Evolutionary conservation across 2,797 vertebrate genomes (phyloP).

Genomic region (Schizothorax lantsangensis): DNA sequence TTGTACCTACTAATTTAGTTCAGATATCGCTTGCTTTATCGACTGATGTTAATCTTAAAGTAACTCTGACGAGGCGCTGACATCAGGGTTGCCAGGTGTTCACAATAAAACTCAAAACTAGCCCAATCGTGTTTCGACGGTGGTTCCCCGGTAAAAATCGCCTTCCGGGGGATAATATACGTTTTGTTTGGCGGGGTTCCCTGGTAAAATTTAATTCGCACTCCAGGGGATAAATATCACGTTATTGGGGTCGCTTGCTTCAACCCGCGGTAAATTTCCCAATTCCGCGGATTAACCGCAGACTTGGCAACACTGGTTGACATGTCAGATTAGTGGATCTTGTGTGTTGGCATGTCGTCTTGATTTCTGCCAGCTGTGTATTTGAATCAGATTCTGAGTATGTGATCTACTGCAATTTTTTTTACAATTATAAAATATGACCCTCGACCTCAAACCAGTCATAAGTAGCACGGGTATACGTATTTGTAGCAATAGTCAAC

Average conservation of each 20-base stretch:
- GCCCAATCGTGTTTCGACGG: background rate
- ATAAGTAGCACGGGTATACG: no score
- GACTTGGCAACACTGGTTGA: background rate
- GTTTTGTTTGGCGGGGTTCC: background rate
- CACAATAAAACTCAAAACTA: background rate
- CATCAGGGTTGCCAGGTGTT: background rate
- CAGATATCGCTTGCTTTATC: background rate
- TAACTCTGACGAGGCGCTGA: background rate
- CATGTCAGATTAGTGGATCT: background rate
- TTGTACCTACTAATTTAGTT: no score
- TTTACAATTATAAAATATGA: no score
- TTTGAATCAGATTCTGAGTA: background rate
- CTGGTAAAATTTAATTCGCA: background rate
- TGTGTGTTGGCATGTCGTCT: background rate
- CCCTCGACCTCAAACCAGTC: no score
- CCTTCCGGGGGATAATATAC: background rate
- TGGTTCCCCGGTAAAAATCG: background rate
- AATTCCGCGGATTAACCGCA: no score
- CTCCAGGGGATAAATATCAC: background rate
- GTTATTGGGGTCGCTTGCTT: background rate
- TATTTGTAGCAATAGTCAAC: no score
- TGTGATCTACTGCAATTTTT: background rate
- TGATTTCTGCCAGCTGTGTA: background rate
- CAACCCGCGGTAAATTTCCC: background rate
- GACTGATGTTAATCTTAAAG: background rate